These are phyloP conservation scores for Amblyteles armatorius DNA, from an alignment of 2,888 invertebrate species.

Conservation along the genomic window DNA sequence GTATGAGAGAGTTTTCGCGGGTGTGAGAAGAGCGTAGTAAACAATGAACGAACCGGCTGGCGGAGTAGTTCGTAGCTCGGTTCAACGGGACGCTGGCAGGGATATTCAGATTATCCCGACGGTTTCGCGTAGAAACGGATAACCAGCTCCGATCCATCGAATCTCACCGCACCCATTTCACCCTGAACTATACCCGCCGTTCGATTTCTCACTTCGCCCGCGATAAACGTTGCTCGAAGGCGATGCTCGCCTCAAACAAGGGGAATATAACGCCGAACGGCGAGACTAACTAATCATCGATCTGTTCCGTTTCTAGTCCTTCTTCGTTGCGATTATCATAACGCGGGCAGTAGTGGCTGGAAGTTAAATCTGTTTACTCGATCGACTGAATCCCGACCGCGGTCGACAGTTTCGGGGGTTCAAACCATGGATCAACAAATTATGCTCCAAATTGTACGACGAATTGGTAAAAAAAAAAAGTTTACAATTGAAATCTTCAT, in stretches of 20 bases:
- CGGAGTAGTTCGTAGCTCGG: neutral
- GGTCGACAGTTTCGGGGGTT: too few relatives aligned
- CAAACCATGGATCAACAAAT: too few relatives aligned
- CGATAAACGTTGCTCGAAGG: neutral
- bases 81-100: constrained; percentile 6
- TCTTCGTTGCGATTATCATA: neutral
- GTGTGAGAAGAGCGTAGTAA: constrained; percentile 24
- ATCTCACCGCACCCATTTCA: neutral
- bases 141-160: constrained; percentile 13
- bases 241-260: neutral
- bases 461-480: too few relatives aligned
- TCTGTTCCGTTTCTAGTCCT: neutral
- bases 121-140: constrained; percentile 23
- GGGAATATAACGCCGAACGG: neutral
- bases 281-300: neutral
- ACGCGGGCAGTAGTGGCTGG: too few relatives aligned
- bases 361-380: too few relatives aligned
- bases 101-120: constrained; percentile 32
- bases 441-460: too few relatives aligned
- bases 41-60: neutral
- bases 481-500: too few relatives aligned
- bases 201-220: neutral
- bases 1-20: too few relatives aligned
- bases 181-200: neutral
- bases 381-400: too few relatives aligned